Evolutionary conservation across 2,113 vertebrate genomes (phyloP).

Genomic region (Etheostoma spectabile): DNA sequence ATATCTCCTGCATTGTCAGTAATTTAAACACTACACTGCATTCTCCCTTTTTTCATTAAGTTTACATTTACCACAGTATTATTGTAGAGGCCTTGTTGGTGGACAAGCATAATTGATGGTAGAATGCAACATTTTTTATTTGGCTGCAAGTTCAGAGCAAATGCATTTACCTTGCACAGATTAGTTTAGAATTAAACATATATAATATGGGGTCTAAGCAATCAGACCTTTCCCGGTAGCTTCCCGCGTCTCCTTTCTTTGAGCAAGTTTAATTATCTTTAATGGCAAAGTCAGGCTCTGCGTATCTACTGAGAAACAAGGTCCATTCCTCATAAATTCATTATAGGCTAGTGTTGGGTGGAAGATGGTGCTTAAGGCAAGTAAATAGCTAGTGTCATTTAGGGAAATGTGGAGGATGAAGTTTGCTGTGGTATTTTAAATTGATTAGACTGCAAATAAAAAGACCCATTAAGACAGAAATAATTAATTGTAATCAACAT

Average conservation of each 20-base stretch:
- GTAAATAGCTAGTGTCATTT: slow-evolving; percentile 58
- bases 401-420: slow-evolving; percentile 47
- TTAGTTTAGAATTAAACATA: slow-evolving; percentile 78
- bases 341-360: slow-evolving; percentile 41
- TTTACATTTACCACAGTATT: slow-evolving; percentile 31
- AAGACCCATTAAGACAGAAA: slow-evolving; percentile 39
- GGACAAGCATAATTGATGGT: slow-evolving; percentile 46
- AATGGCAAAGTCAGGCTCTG: slow-evolving; percentile 67
- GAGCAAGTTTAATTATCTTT: slow-evolving; percentile 77
- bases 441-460: slow-evolving; percentile 57
- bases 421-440: slow-evolving; percentile 46
- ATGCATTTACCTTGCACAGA: slow-evolving; percentile 77
- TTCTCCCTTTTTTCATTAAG: slow-evolving; percentile 38
- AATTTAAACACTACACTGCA: slow-evolving; percentile 22
- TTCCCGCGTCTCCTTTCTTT: slow-evolving; percentile 67
- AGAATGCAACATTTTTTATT: slow-evolving; percentile 51
- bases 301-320: slow-evolving; percentile 66
- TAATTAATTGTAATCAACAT: slow-evolving; percentile 55
- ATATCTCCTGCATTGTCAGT: neutral
- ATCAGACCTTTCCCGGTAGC: slow-evolving; percentile 67
- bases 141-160: slow-evolving; percentile 64
- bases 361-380: slow-evolving; percentile 53
- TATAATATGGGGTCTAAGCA: slow-evolving; percentile 63
- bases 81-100: slow-evolving; percentile 34
- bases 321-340: slow-evolving; percentile 72